Conservation (phyloP, 2,113 vertebrate genomes). For the Synchiropus splendidus region DNA sequence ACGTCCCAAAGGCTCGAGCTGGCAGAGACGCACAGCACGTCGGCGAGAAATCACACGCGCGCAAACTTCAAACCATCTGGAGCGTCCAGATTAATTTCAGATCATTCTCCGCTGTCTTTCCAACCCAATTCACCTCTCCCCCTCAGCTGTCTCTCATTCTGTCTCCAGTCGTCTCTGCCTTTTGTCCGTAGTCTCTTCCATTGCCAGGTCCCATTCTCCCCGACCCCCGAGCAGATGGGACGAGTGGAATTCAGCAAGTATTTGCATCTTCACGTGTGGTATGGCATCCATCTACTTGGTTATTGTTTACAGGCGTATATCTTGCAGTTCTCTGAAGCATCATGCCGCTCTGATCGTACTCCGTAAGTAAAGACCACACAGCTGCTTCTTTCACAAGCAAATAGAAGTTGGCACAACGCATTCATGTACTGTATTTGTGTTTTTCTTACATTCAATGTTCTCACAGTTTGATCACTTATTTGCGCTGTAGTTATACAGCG, state of each 20-base stretch:
- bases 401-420: not conserved
- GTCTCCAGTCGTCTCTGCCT: constrained; percentile 32
- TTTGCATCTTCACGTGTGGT: constrained; percentile 23
- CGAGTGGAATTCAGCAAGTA: constrained; percentile 28
- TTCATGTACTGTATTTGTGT: too few species aligned
- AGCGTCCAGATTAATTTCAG: constrained; percentile 55
- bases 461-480: too few species aligned
- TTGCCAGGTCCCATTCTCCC: constrained; percentile 20
- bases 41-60: constrained; percentile 8
- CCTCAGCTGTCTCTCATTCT: constrained; percentile 32
- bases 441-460: too few species aligned
- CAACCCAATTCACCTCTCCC: constrained; percentile 53
- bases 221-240: constrained; percentile 50
- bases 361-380: constrained; percentile 3
- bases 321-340: too few species aligned
- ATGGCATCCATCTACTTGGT: constrained; percentile 26
- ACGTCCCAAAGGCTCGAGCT: constrained; percentile 4
- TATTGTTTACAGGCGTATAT: constrained; percentile 12
- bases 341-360: too few species aligned
- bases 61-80: constrained; percentile 54
- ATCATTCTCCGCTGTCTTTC: constrained; percentile 51
- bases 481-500: too few species aligned
- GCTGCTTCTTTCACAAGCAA: too few species aligned
- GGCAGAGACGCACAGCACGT: constrained; percentile 4
- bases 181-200: constrained; percentile 16